Evolutionary conservation across 2,888 invertebrate species (phyloP), one percentile per base, ranked within the genome.

Genomic region (Aphrophora alni): DNA sequence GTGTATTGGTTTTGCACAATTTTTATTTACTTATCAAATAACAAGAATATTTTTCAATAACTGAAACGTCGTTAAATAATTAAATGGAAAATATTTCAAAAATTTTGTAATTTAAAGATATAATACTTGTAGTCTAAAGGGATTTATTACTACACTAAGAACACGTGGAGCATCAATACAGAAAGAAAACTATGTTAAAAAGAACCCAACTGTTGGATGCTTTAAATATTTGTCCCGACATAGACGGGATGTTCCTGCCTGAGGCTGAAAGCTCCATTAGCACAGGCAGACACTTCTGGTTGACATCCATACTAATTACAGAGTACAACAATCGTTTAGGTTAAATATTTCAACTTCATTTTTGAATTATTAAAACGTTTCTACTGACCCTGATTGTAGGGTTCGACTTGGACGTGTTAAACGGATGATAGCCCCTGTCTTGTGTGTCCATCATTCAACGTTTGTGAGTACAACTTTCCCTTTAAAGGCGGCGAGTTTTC

Each of bases 321-420:
- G 59, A 59, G 59, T 21, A 59, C 59, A 59, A 59, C 59, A 59
- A 59, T 59, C 59, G 59, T 59, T 59, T 59, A 59, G n/a, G n/a
- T 59, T 21, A 59, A 59, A 59, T 59, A 59, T 59, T 59, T 59
- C 59, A 14, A 21, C 59, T 59, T 59, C 59, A 59, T 59, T 59
- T 59, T 21, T n/a, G 59, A 59, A 59, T 59, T 59, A 21, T 21
- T 59, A 59, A 59, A 59, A 59, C 59, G 59, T 59, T 59, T 59
- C 44, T 59, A 10, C 21, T 59, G 59, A 59, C 4, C 59, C 21
- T 59, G 59, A 59, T 59, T 59, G 59, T 14, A 59, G 59, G 21
- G 59, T 21, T 21, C 5, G 21, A 44, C 44, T 44, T 14, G 44
- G 44, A 59, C 14, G 59, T 44, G 44, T 44, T 17, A 14, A 44